Conservation (phyloP, 2,113 vertebrate genomes). For the Myiozetetes cayanensis region DNA sequence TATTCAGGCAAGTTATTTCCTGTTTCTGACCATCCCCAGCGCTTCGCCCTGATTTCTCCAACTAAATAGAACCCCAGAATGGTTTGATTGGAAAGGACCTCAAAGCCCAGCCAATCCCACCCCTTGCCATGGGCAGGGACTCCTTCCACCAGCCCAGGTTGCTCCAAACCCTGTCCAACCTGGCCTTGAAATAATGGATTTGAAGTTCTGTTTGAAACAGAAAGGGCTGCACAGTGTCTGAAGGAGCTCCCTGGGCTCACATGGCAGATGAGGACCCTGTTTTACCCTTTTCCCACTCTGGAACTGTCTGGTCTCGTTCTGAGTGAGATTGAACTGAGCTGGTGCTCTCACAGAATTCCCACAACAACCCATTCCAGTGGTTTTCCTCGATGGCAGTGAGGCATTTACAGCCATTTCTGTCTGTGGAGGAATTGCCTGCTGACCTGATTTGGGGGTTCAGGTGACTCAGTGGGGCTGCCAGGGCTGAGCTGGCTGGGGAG, state of each 20-base stretch:
- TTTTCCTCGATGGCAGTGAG: background rate
- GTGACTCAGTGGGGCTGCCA: background rate
- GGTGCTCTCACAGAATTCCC: background rate
- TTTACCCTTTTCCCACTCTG: background rate
- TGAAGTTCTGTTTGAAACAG: background rate
- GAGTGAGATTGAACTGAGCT: background rate
- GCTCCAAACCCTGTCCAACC: fast-evolving
- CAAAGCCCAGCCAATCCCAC: background rate
- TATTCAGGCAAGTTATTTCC: background rate
- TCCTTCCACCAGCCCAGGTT: fast-evolving
- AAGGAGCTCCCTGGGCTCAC: background rate
- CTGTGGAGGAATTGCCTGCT: background rate
- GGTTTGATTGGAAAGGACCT: background rate
- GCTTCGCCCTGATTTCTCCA: background rate
- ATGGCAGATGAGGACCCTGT: background rate
- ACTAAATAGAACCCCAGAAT: background rate
- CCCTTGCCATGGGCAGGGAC: background rate
- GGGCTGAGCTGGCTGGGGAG: background rate
- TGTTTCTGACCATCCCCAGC: background rate
- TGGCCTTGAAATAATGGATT: background rate
- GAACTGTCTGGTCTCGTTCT: background rate
- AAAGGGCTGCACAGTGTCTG: no score
- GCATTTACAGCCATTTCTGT: background rate
- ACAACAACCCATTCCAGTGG: background rate
- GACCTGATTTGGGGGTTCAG: background rate